Conservation (phyloP, 2,888 invertebrate genomes). For the Oligia latruncula region DNA sequence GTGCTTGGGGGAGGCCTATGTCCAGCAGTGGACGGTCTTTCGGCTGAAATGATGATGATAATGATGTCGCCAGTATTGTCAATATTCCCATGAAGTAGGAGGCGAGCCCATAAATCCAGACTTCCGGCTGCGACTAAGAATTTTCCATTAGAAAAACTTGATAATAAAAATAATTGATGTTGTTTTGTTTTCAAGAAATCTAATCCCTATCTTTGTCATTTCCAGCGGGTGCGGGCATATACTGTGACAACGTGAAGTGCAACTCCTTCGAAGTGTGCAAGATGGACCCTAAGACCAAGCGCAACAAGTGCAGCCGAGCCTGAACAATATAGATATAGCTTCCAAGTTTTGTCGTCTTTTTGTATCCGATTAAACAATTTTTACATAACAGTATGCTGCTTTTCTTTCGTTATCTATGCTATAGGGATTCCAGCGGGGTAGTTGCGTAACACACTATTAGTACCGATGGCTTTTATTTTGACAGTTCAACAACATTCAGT, state of each 20-base stretch:
- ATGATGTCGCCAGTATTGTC: too few species aligned
- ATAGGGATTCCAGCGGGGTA: not conserved
- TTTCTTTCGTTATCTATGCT: not conserved
- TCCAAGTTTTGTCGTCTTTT: conserved; percentile 18
- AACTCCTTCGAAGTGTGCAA: conserved; percentile 92
- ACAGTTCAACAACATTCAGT: too few species aligned
- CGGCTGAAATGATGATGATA: too few species aligned
- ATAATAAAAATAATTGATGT: not conserved
- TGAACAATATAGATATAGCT: conserved; percentile 63
- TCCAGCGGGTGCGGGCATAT: conserved; percentile 88
- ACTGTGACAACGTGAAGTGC: conserved; percentile 93
- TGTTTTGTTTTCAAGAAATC: not conserved
- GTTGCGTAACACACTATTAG: not conserved
- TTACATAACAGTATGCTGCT: not conserved
- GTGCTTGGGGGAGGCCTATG: too few species aligned
- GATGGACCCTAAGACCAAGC: conserved; percentile 91
- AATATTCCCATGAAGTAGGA: not conserved
- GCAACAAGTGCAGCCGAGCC: conserved; percentile 91
- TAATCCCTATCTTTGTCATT: not conserved
- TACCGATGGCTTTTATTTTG: not conserved
- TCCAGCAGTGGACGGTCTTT: too few species aligned
- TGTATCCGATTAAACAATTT: conserved; percentile 36
- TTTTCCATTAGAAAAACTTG: not conserved
- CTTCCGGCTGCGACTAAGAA: not conserved
- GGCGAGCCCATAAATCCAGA: not conserved